Evolutionary conservation across 2,113 vertebrate genomes (phyloP).

Genomic region (Laticauda colubrina): DNA sequence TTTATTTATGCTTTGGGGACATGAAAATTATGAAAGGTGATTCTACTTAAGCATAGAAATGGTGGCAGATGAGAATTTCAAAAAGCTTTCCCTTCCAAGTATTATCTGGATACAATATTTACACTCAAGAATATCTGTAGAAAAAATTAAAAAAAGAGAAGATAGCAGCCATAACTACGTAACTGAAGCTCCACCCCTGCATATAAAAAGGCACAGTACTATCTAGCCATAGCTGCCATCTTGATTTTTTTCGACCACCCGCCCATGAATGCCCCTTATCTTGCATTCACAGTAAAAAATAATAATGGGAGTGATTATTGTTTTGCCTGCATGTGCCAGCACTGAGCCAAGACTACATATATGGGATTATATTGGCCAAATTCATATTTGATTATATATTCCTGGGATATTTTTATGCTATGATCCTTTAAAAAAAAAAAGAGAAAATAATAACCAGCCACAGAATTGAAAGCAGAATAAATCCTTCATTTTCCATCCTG

Average conservation of each 20-base stretch:
- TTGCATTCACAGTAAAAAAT: background rate
- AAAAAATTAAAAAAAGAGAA: background rate
- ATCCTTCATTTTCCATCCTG: constrained; percentile 60
- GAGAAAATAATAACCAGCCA: constrained; percentile 4
- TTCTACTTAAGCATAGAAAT: background rate
- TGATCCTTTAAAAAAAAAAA: constrained; percentile 13
- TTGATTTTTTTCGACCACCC: background rate
- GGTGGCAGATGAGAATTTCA: background rate
- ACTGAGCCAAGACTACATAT: background rate
- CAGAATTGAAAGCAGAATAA: constrained; percentile 55
- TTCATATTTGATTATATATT: constrained; percentile 19
- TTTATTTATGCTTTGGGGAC: background rate
- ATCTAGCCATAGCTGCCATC: background rate
- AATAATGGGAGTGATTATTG: background rate
- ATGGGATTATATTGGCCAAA: constrained; percentile 12
- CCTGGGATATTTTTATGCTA: constrained; percentile 9
- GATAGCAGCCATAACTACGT: background rate
- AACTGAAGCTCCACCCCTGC: background rate
- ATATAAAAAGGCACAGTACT: background rate
- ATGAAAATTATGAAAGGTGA: background rate
- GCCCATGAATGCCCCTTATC: background rate
- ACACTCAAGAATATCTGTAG: background rate
- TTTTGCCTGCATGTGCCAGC: background rate
- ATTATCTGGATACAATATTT: background rate
- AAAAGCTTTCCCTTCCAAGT: background rate